Evolutionary conservation across 2,797 vertebrate genomes (phyloP), one percentile per base, ranked within the genome.

Genomic region (Rhynchonycteris naso): DNA sequence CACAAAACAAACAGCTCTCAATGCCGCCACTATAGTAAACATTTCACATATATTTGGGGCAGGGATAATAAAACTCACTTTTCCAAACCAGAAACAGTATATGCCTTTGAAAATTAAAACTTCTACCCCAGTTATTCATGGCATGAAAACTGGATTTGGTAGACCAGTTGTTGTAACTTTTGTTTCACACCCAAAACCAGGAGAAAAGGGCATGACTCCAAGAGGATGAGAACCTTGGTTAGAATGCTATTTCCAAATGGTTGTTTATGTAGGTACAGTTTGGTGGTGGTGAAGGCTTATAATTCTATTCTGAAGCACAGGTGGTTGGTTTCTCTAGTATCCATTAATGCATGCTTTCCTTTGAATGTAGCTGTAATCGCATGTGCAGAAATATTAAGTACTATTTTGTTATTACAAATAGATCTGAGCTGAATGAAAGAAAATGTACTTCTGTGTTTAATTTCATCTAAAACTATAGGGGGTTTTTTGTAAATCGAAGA

Each of bases 201-300:
- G 75, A 83, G 43, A 16, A 81, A 89, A 96, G 63, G 52, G 68
- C 69, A 11, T 91, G 85, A 90, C 61, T 94, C 93, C 93, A 95
- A 78, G 84, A 89, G 86, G 92, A 74, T 76, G 35, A 54, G 71
- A 96, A 63, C 69, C 63, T 93, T 5, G 69, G 59, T 38, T 24
- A 88, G 97, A 98, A 98, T 98, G 98, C 98, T 98, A 88, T 94
- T 97, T 98, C 98, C 98, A 98, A 98, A 98, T 98, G 98, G 98
- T 98, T 98, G 96, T 87, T 97, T 95, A 86, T 93, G 85, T 97
- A 97, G 94, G 89, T 96, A 24, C 80, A 96, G 50, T 97, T 65
- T 96, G 98, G 98, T 98, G 98, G 96, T 89, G 98, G 98, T 98
- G 71, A 93, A 97, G 87, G 95, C 90, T 88, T 94, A 65, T 93